A percentile compares a stretch with the other conserved stretches of the same genome.
Evolutionary conservation across 2,113 vertebrate genomes (phyloP).

Genomic region (Pontoporia blainvillei): DNA sequence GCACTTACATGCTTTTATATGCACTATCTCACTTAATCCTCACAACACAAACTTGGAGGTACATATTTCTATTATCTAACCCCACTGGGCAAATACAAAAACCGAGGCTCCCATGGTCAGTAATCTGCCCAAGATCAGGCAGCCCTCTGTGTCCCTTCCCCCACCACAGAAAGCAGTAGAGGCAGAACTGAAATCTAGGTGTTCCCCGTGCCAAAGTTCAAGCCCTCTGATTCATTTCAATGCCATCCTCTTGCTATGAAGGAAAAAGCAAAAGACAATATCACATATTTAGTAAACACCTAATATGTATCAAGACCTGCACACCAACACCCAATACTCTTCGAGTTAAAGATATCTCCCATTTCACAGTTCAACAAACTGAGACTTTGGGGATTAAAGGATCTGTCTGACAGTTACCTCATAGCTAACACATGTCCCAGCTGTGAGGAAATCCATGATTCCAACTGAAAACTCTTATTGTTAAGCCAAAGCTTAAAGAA

Average conservation of each 20-base stretch:
- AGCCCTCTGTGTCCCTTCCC: neutral
- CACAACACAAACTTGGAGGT: neutral
- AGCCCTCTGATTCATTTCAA: neutral
- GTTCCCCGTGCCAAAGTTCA: neutral
- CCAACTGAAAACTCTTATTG: neutral
- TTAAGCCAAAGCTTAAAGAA: constrained; percentile 18
- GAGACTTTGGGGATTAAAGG: neutral
- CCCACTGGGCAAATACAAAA: neutral
- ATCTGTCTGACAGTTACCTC: neutral
- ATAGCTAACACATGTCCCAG: neutral
- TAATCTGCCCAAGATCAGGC: neutral
- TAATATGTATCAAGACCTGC: neutral
- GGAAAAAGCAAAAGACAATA: neutral
- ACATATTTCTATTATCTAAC: neutral
- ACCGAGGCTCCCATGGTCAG: neutral
- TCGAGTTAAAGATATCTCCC: neutral
- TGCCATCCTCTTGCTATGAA: neutral
- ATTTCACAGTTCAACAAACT: constrained; percentile 15
- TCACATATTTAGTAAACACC: neutral
- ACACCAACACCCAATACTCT: neutral
- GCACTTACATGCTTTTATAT: neutral
- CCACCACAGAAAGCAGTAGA: neutral
- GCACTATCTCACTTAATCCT: neutral
- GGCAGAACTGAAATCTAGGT: neutral
- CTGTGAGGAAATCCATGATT: neutral